Evolutionary conservation across 2,888 invertebrate species (phyloP).

Genomic region (Lochmaea capreae): DNA sequence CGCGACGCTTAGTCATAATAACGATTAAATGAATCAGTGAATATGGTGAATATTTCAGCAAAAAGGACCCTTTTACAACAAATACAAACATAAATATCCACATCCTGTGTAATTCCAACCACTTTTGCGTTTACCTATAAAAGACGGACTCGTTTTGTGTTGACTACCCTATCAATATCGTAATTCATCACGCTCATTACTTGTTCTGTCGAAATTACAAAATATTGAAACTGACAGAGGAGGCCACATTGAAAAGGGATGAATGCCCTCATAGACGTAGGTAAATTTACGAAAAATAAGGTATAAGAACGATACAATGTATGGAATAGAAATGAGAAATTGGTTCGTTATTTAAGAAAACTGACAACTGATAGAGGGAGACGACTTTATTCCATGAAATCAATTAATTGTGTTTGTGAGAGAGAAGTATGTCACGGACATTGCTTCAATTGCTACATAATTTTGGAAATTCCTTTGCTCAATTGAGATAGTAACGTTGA

Average conservation of each 20-base stretch:
- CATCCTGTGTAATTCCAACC: background rate
- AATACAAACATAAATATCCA: background rate
- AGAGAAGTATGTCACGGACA: no score
- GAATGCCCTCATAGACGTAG: background rate
- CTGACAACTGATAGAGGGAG: no score
- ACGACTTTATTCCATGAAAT: no score
- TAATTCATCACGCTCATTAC: constrained; percentile 48
- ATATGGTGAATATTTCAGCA: no score
- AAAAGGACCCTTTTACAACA: no score
- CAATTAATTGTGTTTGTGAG: no score
- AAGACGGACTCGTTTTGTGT: constrained; percentile 4
- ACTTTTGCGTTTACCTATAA: background rate
- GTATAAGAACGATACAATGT: background rate
- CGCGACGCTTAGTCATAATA: no score
- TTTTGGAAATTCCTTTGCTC: no score
- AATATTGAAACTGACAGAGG: constrained; percentile 52
- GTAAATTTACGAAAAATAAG: background rate
- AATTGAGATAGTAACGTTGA: no score
- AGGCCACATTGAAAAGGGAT: constrained; percentile 48
- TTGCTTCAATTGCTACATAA: no score
- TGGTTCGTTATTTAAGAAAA: no score
- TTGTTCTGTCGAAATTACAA: constrained; percentile 50
- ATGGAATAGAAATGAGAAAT: background rate
- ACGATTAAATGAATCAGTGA: no score
- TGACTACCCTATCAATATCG: constrained; percentile 11